A percentile compares a stretch with the other conserved stretches of the same genome.
These are phyloP conservation scores for Ostrea denselamellosa DNA, from an alignment of 1,140 invertebrate species.

Conservation along the genomic window DNA sequence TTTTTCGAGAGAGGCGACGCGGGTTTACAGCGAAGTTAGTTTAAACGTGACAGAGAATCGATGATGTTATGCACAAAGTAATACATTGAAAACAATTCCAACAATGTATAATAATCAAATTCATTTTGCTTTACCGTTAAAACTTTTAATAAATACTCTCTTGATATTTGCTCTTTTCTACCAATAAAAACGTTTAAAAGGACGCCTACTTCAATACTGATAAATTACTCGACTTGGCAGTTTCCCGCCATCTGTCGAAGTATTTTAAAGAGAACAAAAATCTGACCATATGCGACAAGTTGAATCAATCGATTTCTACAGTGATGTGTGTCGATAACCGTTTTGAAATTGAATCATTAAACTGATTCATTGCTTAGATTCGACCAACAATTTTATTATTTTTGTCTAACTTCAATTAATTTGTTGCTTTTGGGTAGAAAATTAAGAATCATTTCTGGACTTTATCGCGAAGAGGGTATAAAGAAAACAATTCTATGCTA, in stretches of 20 bases:
- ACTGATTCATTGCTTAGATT: too few relatives aligned
- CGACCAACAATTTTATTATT: too few relatives aligned
- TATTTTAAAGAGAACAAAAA: background rate
- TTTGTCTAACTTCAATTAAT: too few relatives aligned
- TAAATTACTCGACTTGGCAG: background rate
- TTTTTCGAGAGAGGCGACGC: background rate
- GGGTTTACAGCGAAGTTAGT: background rate
- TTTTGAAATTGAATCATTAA: background rate
- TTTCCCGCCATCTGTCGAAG: background rate
- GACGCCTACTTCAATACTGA: background rate
- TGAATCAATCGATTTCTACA: background rate
- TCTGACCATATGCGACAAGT: conserved; percentile 5
- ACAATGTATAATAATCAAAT: background rate
- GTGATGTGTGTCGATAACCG: background rate
- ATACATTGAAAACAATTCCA: background rate
- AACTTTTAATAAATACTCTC: background rate
- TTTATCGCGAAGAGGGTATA: too few relatives aligned
- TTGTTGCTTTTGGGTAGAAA: too few relatives aligned
- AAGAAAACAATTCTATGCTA: too few relatives aligned
- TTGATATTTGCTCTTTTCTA: background rate
- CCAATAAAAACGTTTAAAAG: conserved; percentile 4
- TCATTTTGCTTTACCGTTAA: background rate
- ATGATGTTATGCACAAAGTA: background rate
- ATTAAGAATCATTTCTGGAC: too few relatives aligned
- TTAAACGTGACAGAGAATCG: background rate